A percentile compares a stretch with the other conserved stretches of the same genome.
phyloP scores from a whole-genome alignment of 2,113 vertebrate species.

The Festucalex cinctus region DNA sequence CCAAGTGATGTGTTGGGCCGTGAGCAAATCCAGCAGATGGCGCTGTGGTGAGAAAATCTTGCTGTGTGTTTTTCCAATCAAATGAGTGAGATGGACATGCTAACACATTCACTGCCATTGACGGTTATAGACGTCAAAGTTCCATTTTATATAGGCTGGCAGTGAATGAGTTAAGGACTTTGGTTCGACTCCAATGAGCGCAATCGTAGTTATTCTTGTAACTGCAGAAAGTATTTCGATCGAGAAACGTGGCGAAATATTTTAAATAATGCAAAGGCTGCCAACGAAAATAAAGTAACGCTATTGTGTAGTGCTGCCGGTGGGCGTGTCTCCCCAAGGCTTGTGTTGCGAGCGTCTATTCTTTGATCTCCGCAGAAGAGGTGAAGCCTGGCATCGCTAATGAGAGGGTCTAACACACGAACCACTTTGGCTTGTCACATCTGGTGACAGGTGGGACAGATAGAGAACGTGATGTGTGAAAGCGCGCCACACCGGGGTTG shows the following conservation, averaged over 20 bases:
- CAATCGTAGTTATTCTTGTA: no score
- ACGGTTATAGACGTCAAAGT: no score
- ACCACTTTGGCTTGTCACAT: slow-evolving; percentile 52
- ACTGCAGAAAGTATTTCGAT: not conserved
- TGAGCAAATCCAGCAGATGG: not conserved
- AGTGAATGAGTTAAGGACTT: no score
- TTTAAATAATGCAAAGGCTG: slow-evolving; percentile 17
- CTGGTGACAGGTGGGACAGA: slow-evolving; percentile 54
- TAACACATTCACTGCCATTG: no score
- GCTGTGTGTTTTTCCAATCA: no score
- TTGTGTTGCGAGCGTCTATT: slow-evolving; percentile 44
- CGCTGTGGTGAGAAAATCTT: not conserved
- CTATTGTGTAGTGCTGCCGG: slow-evolving; percentile 29
- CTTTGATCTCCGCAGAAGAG: slow-evolving; percentile 63
- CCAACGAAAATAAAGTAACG: slow-evolving; percentile 33
- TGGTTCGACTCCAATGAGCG: no score
- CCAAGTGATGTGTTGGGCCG: not conserved
- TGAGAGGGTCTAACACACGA: slow-evolving; percentile 55
- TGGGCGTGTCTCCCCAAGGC: slow-evolving; percentile 55
- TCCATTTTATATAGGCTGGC: no score
- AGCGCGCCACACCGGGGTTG: slow-evolving; percentile 46
- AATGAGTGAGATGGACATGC: no score
- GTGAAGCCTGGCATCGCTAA: slow-evolving; percentile 63
- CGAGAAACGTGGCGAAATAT: slow-evolving; percentile 13
- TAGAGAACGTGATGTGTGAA: slow-evolving; percentile 47